Evolutionary conservation across 37 sponge, comb jelly and placozoan species (phyloP).

Genomic region (Diacarnus erythraeanus): DNA sequence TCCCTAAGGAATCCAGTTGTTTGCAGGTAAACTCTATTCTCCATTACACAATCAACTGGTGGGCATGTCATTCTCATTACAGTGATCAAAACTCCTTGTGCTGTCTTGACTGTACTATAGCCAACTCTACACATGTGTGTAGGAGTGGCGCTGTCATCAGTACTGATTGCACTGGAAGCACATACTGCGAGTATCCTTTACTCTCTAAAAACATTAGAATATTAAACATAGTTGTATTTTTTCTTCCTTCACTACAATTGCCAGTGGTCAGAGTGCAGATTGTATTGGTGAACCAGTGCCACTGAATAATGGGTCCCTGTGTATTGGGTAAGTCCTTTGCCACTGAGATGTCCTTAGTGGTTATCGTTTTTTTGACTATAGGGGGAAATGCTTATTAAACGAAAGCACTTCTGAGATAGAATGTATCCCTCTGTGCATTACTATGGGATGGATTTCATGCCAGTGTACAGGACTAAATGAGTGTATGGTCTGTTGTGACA

Average conservation of each 20-base stretch:
- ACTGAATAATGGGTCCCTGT: not conserved
- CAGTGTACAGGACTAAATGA: not conserved
- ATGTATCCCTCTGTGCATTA: not conserved
- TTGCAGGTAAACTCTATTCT: conserved; percentile 40
- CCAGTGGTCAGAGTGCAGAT: not conserved
- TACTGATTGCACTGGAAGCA: conserved; percentile 28
- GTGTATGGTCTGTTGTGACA: conserved; percentile 10
- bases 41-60: not conserved
- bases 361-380: not conserved
- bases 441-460: not conserved
- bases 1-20: not conserved
- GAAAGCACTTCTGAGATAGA: not conserved
- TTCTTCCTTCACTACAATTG: not conserved
- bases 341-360: too few species aligned
- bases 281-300: not conserved
- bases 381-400: not conserved
- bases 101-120: conserved; percentile 37
- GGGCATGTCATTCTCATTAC: not conserved
- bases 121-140: conserved; percentile 16
- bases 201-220: too few species aligned
- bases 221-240: not conserved
- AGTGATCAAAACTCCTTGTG: conserved; percentile 57
- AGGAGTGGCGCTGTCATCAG: conserved; percentile 4
- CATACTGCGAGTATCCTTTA: conserved; percentile 54
- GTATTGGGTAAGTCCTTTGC: not conserved